phyloP scores from a whole-genome alignment of 1,140 invertebrate species.

The Akabosia matsudoensis region DNA sequence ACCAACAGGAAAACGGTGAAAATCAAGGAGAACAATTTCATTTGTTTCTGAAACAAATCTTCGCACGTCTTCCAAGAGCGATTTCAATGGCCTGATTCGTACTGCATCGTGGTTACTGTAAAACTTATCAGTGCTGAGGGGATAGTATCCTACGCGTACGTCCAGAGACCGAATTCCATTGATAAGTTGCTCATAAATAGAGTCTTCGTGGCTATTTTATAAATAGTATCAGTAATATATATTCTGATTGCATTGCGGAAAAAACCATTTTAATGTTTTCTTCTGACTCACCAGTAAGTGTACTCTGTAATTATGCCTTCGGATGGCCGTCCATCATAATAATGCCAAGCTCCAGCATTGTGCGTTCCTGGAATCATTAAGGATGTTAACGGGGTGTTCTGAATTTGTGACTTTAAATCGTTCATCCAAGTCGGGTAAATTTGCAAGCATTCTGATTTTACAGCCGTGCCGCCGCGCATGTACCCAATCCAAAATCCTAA shows the following conservation, averaged over 20 bases:
- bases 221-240: neutral
- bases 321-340: slow-evolving; percentile 50
- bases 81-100: slow-evolving; percentile 61
- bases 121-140: slow-evolving; percentile 51
- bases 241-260: slow-evolving; percentile 37
- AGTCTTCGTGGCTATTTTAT: slow-evolving; percentile 56
- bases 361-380: slow-evolving; percentile 65
- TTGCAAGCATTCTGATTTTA: slow-evolving; percentile 37
- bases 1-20: slow-evolving; percentile 61
- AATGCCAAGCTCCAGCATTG: slow-evolving; percentile 60
- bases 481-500: slow-evolving; percentile 51
- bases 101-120: slow-evolving; percentile 60
- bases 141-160: slow-evolving; percentile 59
- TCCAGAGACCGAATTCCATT: slow-evolving; percentile 62
- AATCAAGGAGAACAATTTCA: slow-evolving; percentile 64
- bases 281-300: slow-evolving; percentile 50
- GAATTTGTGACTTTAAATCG: slow-evolving; percentile 52
- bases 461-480: slow-evolving; percentile 41
- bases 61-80: slow-evolving; percentile 61
- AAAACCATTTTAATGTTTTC: neutral
- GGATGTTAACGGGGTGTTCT: slow-evolving; percentile 55
- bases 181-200: slow-evolving; percentile 59
- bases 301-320: slow-evolving; percentile 55
- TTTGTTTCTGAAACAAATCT: slow-evolving; percentile 62
- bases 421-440: slow-evolving; percentile 64